Evolutionary conservation across 2,113 vertebrate genomes (phyloP), one percentile per base, ranked within the genome.

Genomic region (Corythoichthys intestinalis): DNA sequence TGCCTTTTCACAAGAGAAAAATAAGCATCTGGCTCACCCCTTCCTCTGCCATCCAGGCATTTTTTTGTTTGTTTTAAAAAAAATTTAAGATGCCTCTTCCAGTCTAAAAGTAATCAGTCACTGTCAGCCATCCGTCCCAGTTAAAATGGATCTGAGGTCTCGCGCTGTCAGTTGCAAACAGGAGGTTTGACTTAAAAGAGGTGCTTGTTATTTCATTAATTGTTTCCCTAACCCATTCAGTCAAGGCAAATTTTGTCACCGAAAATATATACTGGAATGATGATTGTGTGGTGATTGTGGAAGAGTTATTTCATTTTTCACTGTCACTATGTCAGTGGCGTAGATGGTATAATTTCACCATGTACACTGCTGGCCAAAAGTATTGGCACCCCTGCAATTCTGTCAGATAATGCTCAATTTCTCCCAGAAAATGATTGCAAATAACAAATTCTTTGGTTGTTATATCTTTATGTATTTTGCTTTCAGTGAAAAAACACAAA

Each of bases 1-100:
- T 78, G 49, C 50, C 54, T 80, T 67, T 66, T 82, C 66, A 61
- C 76, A 20, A 50, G 74, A 74, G 69, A 62, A 66, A 58, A 69
- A 50, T 37, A 59, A 68, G 47, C 46, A 56, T 60, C 59, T 63
- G 56, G 37, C 59, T 37, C 65, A 44, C 66, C 63, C 49, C 49
- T 64, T 48, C 46, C 60, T 58, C n/a, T 28, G 48, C 2, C 20
- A 28, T 28, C 1, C 20, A 28, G 20, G 64, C 37, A 7, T 54
- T 73, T 6, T 71, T 58, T n/a, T 57, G 56, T 72, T 72, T 38
- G 14, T 41, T 65, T 28, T 28, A 28, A 28, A 28, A 28, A 14
- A 71, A 56, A 20, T 70, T 76, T 70, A 34, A 1, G 35, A 58
- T 10, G 11, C 4, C 34, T 35, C 53, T 56, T 3, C 8, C 9